Evolutionary conservation across 2,888 invertebrate genomes (phyloP).

Genomic region (Tipula lateralis): DNA sequence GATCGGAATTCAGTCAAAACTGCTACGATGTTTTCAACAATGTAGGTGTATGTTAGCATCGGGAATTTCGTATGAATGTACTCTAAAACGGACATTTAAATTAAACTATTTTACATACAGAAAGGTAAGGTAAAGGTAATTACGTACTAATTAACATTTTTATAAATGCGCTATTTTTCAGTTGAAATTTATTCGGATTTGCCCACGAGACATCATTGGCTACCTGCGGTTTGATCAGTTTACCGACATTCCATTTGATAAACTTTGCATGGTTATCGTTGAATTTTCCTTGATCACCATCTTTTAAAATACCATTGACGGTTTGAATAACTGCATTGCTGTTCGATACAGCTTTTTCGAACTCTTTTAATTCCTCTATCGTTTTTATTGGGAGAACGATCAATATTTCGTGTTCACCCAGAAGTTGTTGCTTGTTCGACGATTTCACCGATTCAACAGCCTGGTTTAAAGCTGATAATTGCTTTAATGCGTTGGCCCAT

Average conservation of each 20-base stretch:
- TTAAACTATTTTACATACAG: neutral
- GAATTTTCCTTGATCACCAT: neutral
- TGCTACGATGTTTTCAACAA: neutral
- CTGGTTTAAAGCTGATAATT: neutral
- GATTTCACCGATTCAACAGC: neutral
- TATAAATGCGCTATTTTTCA: neutral
- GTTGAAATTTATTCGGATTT: neutral
- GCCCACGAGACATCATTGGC: neutral
- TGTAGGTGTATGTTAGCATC: neutral
- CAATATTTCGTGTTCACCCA: neutral
- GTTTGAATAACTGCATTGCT: neutral
- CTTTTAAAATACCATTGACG: neutral
- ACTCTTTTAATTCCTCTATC: neutral
- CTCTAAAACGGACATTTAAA: neutral
- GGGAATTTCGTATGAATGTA: neutral
- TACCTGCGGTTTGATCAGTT: neutral
- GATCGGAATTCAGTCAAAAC: neutral
- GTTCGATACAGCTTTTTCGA: neutral
- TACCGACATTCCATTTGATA: neutral
- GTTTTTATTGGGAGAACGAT: neutral
- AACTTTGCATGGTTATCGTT: neutral
- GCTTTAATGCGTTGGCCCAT: neutral
- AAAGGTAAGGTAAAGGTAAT: neutral
- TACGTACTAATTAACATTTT: neutral
- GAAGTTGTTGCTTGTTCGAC: neutral